Evolutionary conservation across 2,888 invertebrate genomes (phyloP).

Genomic region (Campoplex capitator): DNA sequence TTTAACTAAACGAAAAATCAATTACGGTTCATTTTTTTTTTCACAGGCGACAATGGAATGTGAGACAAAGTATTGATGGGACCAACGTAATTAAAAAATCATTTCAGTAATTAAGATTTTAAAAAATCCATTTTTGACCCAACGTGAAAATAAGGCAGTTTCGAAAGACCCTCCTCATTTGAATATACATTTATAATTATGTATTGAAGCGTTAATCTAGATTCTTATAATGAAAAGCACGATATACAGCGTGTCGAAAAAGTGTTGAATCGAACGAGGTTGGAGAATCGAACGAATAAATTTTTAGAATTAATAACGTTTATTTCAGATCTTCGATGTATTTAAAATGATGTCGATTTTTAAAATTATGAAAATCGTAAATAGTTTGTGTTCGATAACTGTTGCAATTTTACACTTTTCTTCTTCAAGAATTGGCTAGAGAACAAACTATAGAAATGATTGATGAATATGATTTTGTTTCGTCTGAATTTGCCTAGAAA

Average conservation of each 20-base stretch:
- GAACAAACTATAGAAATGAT: background rate
- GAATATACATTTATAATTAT: background rate
- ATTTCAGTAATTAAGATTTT: background rate
- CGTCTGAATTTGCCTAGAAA: background rate
- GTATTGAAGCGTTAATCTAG: background rate
- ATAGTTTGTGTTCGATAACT: too few relatives aligned
- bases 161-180: background rate
- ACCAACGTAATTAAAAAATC: background rate
- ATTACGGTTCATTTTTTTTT: background rate
- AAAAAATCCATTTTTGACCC: background rate
- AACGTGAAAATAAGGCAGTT: background rate
- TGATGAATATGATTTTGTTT: background rate
- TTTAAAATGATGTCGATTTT: too few relatives aligned
- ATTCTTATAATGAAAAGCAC: background rate
- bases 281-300: too few relatives aligned
- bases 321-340: too few relatives aligned
- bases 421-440: too few relatives aligned
- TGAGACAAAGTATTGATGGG: background rate
- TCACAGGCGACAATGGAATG: background rate
- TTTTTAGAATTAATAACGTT: too few relatives aligned
- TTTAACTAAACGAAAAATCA: background rate
- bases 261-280: background rate
- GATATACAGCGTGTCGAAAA: background rate
- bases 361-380: too few relatives aligned
- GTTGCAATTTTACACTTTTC: too few relatives aligned